phyloP scores from a whole-genome alignment of 1,140 invertebrate species.

The Cydia amplana region DNA sequence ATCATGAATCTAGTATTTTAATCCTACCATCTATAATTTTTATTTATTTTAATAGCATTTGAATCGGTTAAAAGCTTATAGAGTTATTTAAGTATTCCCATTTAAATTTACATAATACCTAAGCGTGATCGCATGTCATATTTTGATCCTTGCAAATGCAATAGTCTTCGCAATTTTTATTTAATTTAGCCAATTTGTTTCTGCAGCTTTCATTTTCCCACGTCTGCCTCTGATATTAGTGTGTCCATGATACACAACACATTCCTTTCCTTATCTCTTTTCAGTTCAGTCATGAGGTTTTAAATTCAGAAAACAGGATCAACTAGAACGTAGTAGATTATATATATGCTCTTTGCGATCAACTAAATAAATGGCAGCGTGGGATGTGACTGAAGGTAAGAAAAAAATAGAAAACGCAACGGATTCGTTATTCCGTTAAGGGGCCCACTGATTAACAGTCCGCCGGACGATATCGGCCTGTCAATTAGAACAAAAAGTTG shows the following conservation, averaged over 20 bases:
- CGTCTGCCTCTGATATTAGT: not conserved
- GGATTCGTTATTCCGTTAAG: not conserved
- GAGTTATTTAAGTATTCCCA: not conserved
- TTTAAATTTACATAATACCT: not conserved
- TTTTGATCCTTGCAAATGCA: not conserved
- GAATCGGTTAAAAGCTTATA: not conserved
- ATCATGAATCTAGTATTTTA: too few relatives aligned
- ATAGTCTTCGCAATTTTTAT: constrained; percentile 6
- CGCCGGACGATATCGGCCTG: too few relatives aligned
- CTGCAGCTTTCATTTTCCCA: constrained; percentile 18
- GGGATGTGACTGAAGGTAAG: constrained; percentile 34
- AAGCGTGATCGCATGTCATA: not conserved
- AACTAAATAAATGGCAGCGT: constrained; percentile 30
- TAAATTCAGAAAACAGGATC: not conserved
- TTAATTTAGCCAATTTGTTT: constrained; percentile 12
- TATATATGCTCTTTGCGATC: too few relatives aligned
- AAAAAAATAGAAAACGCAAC: not conserved
- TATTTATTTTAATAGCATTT: too few relatives aligned
- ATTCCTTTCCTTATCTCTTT: not conserved
- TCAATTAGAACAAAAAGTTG: too few relatives aligned
- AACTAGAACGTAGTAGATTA: too few relatives aligned
- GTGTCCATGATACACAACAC: not conserved
- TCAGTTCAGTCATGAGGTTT: not conserved
- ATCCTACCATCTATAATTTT: too few relatives aligned
- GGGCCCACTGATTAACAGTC: too few relatives aligned